Base-by-base conservation (phyloP, 2,888 invertebrate genomes). In the Peribatodes rhomboidaria region DNA sequence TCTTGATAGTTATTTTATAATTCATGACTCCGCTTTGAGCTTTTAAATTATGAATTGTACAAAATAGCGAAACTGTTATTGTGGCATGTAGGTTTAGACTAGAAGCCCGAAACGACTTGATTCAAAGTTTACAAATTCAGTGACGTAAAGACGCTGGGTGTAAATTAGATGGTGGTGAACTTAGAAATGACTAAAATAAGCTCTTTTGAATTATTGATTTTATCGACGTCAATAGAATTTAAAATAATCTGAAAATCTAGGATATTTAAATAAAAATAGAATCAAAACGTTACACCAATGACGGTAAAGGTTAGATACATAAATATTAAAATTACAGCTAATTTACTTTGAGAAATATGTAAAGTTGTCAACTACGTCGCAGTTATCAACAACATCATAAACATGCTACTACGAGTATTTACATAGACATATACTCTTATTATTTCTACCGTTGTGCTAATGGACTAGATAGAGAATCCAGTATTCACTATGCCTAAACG, bases 141-240 rank as follows among this genome's bases (percentile, higher is more conserved):
- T 22, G 39, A 39, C 53, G 39, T 14, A 37, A 20, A 9, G 22
- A 39, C 4, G 7, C 20, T 35, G 13, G 7, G 13, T 52, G 13
- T 35, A 18, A 20, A 20, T 35, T 2, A 35, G 50, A 37, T 37
- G 35, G 20, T 52, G 35, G 16, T 9, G 18, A 47, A 14, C 10
- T 50, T 9, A n/a, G 14, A 7, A 18, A 33, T 13, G 1, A 31
- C 16, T 11, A 54, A 44, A 44, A 55, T 20, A 7, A 55, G 33
- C 33, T 31, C 16, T 31, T 20, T 35, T 55, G 55, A 44, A 44
- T 55, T 55, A 42, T 44, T 53, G 41, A 41, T 55, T 14, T 18
- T 14, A 35, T 6, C 18, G 13, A 55, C 55, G 44, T 35, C 44
- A 55, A 35, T 18, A 13, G 33, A 33, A 44, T 33, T 39, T 41